Evolutionary conservation across 1,140 invertebrate species (phyloP), one percentile per base, ranked within the genome.

Genomic region (Brachionus paranguensis): DNA sequence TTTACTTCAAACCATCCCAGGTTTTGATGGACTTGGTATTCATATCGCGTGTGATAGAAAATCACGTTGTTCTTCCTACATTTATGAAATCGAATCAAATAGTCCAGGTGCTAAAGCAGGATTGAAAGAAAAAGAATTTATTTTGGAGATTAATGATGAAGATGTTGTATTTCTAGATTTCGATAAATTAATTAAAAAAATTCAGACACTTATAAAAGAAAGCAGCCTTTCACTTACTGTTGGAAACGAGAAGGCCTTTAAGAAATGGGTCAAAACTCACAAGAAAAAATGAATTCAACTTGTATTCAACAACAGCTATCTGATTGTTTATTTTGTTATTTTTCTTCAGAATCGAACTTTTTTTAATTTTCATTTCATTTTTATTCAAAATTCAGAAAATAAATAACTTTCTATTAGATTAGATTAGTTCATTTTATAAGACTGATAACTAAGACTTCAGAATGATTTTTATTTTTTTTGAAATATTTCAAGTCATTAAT

Each of bases 161-260:
- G 53, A 83, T 55, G 81, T 55, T 4, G 43, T 68, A 17, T 50
- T 11, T n/a, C 12, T 83, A 10, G 81, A 83, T 45, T 83, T 83
- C 24, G 68, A 47, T 72, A 14, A 14, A 27, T 20, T 81, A 11
- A 81, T 81, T 6, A 12, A 24, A 45, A 81, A 64, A 64, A 64
- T 81, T 27, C 78, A 81, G 53, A 68, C 14, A 8, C 55, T 81
- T 4, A 81, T 81, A 10, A 68, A 81, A 20, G 33, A 81, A 64
- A 64, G 64, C 24, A 60, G 43, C 17, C 37, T 81, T 3, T 64
- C 24, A 12, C 37, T 81, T 3, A 81, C 78, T 10, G 78, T 81
- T 41, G 78, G 78, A 12, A 81, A 81, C 27, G 78, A 81, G 45
- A 81, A 81, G 41, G 78, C 53, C 11, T 81, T 64, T 37, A 81